These are phyloP conservation scores for Pseudochromis fuscus DNA, from an alignment of 2,797 vertebrate species.

Conservation along the genomic window DNA sequence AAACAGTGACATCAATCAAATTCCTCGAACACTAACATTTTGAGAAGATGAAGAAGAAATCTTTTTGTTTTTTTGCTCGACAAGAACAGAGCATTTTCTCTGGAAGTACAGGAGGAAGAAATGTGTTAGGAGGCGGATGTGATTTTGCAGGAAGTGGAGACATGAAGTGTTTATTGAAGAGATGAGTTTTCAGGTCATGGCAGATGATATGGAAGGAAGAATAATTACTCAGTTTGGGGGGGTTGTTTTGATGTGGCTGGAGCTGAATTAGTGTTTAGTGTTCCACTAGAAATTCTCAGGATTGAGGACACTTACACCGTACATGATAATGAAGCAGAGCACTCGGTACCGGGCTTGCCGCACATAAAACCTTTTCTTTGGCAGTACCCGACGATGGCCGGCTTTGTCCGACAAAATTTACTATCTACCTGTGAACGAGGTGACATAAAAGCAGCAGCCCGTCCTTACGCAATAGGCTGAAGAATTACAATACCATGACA, in stretches of 20 bases:
- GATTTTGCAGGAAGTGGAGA: slow-evolving; percentile 61
- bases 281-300: slow-evolving; percentile 60
- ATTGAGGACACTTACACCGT: slow-evolving; percentile 54
- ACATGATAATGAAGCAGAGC: slow-evolving; percentile 68
- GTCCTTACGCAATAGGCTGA: slow-evolving; percentile 22
- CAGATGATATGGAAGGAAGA: slow-evolving; percentile 66
- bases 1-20: slow-evolving; percentile 20
- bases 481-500: slow-evolving; percentile 30
- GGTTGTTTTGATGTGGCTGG: slow-evolving; percentile 72
- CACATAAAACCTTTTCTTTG: slow-evolving; percentile 41
- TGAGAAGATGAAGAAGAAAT: slow-evolving; percentile 12
- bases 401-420: slow-evolving; percentile 45
- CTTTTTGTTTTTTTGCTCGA: neutral
- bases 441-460: slow-evolving; percentile 28
- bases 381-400: slow-evolving; percentile 6
- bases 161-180: slow-evolving; percentile 73
- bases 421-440: slow-evolving; percentile 28
- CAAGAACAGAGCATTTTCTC: slow-evolving; percentile 50
- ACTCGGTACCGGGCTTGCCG: neutral
- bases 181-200: slow-evolving; percentile 74
- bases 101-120: slow-evolving; percentile 42
- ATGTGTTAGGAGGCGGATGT: slow-evolving; percentile 39
- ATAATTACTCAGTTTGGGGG: slow-evolving; percentile 72
- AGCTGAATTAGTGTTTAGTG: slow-evolving; percentile 67
- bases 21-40: slow-evolving; percentile 8